These are phyloP conservation scores for Perithous albicinctus DNA, from an alignment of 2,888 invertebrate genomes.

Conservation along the genomic window DNA sequence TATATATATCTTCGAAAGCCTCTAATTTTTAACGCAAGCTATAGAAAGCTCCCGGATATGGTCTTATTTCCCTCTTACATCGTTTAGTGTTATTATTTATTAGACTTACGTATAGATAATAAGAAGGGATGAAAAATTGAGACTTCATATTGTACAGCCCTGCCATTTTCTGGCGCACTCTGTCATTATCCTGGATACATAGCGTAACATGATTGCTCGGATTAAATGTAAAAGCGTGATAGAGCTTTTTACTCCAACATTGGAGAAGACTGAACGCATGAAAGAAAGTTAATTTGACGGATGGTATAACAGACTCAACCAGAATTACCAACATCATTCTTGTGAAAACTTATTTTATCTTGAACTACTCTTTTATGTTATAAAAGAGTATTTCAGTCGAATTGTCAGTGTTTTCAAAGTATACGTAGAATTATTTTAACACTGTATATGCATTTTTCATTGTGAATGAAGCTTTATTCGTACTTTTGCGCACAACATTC, in stretches of 20 bases:
- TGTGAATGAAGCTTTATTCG: not conserved
- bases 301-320: not conserved
- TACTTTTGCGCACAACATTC: not conserved
- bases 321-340: not conserved
- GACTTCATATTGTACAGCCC: constrained; percentile 21
- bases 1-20: not conserved
- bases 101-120: not conserved
- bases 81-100: not conserved
- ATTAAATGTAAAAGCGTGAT: not conserved
- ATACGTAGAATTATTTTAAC: not conserved
- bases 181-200: not conserved
- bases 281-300: not conserved
- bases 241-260: not conserved
- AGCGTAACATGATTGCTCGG: not conserved
- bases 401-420: not conserved
- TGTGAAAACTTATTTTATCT: not conserved
- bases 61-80: not conserved
- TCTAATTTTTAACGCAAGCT: constrained; percentile 50
- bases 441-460: not conserved
- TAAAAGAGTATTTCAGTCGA: too few relatives aligned
- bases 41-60: too few relatives aligned
- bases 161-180: not conserved
- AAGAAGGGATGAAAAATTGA: not conserved
- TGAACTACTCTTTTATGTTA: too few relatives aligned
- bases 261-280: not conserved